These are phyloP conservation scores for Paramisgurnus dabryanus DNA, from an alignment of 2,113 vertebrate species.

Conservation along the genomic window DNA sequence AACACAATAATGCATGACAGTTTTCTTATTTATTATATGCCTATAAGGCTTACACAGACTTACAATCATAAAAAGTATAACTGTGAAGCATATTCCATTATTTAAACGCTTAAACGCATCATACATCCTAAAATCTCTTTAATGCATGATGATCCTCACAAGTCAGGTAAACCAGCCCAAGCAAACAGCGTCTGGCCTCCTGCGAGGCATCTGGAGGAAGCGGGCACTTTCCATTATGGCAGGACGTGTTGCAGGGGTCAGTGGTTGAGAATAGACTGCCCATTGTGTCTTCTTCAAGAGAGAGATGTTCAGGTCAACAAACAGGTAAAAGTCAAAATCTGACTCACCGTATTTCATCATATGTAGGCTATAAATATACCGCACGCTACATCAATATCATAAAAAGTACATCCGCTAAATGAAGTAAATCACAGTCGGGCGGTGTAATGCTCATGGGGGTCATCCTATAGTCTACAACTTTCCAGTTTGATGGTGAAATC, in stretches of 20 bases:
- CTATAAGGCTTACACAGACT: too few species aligned
- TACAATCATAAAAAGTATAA: too few species aligned
- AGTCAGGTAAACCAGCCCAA: conserved; percentile 47
- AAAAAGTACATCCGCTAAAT: neutral
- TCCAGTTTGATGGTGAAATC: conserved; percentile 11
- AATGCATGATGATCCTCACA: conserved; percentile 17
- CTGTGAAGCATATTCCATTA: neutral
- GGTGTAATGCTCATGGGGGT: neutral
- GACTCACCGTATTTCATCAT: conserved; percentile 20
- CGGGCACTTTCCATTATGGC: conserved; percentile 57
- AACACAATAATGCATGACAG: neutral
- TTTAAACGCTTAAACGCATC: neutral
- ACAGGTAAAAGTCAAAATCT: conserved; percentile 37
- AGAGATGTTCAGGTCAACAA: conserved; percentile 61
- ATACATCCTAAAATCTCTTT: neutral
- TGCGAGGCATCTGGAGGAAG: conserved; percentile 60
- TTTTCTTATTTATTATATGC: neutral
- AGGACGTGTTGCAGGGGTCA: conserved; percentile 57
- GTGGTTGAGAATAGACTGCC: conserved; percentile 51
- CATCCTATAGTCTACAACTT: neutral
- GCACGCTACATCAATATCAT: conserved; percentile 5
- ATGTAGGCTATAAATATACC: conserved; percentile 2
- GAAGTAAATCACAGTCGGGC: conserved; percentile 13
- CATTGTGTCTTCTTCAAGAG: conserved; percentile 58
- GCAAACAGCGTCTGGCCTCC: conserved; percentile 51